Conservation (phyloP, 1,140 invertebrate species). For the Drosophila sulfurigaster region DNA sequence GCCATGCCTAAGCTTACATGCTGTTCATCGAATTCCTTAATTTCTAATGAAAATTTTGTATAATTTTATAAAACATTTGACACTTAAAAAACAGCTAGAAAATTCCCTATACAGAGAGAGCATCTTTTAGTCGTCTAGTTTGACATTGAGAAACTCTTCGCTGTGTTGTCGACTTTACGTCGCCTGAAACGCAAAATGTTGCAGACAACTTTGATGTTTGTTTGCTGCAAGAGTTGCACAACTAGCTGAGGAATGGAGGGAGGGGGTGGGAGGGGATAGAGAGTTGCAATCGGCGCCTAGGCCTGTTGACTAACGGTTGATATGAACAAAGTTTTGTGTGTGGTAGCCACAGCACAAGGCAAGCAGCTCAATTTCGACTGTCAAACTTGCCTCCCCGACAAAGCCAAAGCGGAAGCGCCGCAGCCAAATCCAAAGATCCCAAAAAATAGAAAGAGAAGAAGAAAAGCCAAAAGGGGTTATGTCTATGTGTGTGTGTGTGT, state of each 20-base stretch:
- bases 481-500: constrained; percentile 1
- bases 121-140: neutral
- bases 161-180: neutral
- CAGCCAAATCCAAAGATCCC: constrained; percentile 33
- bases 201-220: constrained; percentile 27
- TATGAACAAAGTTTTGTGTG: constrained; percentile 65
- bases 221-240: constrained; percentile 11
- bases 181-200: constrained; percentile 11
- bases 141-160: constrained; percentile 16
- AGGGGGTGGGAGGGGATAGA: neutral
- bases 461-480: constrained; percentile 9
- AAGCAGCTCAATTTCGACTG: constrained; percentile 42
- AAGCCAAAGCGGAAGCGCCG: constrained; percentile 40
- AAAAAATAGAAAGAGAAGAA: constrained; percentile 12
- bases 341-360: constrained; percentile 14
- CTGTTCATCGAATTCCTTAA: neutral
- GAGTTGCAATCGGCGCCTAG: constrained; percentile 39
- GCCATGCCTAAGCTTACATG: constrained; percentile 4
- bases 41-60: neutral
- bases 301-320: constrained; percentile 44
- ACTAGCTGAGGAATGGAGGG: neutral
- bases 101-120: neutral
- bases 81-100: too few relatives aligned
- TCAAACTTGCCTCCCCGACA: constrained; percentile 16
- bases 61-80: neutral